These are phyloP conservation scores for Rousettus leschenaultii DNA, from an alignment of 2,113 vertebrate genomes.

Conservation along the genomic window DNA sequence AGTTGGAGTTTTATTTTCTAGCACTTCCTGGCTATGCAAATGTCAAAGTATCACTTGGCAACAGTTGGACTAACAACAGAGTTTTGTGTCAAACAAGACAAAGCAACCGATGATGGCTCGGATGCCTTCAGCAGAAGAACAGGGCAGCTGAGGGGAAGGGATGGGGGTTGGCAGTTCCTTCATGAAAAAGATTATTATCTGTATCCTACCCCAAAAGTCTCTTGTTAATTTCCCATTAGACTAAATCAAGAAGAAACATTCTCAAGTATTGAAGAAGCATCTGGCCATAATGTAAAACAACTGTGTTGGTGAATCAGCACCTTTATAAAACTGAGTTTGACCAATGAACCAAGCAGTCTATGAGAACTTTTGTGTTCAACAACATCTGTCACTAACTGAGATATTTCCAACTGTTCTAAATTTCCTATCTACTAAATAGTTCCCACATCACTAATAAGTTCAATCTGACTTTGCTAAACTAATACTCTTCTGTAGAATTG, in stretches of 20 bases:
- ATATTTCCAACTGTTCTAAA: neutral
- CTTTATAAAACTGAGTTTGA: constrained; percentile 47
- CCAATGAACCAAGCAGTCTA: constrained; percentile 42
- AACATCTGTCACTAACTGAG: constrained; percentile 54
- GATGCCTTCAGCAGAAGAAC: neutral
- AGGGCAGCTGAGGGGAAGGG: neutral
- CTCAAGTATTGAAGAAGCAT: constrained; percentile 47
- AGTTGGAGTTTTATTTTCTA: constrained; percentile 63
- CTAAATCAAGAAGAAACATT: constrained; percentile 41
- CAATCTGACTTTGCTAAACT: neutral
- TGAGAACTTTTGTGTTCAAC: constrained; percentile 32
- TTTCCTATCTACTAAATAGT: constrained; percentile 23
- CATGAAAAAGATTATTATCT: constrained; percentile 25
- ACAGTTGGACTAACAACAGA: constrained; percentile 71
- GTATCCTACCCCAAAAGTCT: neutral
- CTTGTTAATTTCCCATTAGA: constrained; percentile 46
- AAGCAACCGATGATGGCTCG: constrained; percentile 58
- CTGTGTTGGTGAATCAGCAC: constrained; percentile 5
- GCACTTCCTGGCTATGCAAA: constrained; percentile 71
- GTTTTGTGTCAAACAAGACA: constrained; percentile 52
- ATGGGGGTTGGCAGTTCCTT: neutral
- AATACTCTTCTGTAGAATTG: neutral
- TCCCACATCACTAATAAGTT: constrained; percentile 52
- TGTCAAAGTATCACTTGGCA: constrained; percentile 71
- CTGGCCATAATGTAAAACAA: constrained; percentile 46